Evolutionary conservation across 2,113 vertebrate species (phyloP), one percentile per base, ranked within the genome.

Genomic region (Hiodon alosoides): DNA sequence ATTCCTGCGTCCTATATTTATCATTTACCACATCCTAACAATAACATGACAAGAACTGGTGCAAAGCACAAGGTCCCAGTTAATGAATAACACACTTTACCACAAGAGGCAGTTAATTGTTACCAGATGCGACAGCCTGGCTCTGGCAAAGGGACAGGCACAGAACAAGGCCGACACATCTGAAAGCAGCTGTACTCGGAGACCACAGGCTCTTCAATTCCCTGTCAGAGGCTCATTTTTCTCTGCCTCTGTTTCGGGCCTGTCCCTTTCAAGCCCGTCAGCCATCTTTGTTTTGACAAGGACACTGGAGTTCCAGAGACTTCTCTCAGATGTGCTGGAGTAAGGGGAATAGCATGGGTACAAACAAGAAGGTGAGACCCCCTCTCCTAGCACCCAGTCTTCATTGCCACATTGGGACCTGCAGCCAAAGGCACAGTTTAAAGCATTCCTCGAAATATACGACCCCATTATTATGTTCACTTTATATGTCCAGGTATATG

Each of bases 1-100:
- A 74, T 84, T 85, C 67, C 90, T 87, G 90, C 92, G 90, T 89
- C 93, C 90, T 93, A 94, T 93, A 96, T 95, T 95, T 96, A 95
- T 96, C 93, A 95, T 96, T 96, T 94, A 97, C 95, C 96, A 98
- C 96, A 97, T 98, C 97, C 96, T 95, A 96, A 97, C 95, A 97
- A 97, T 96, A 98, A 98, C 95, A 97, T 89, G 92, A 93, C 93
- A 94, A 92, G 93, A 93, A 94, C 93, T 94, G 91, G 94, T 93
- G 93, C 94, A 96, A 94, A 97, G 95, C 94, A 96, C 93, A 93
- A 91, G 92, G 93, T 92, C 93, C 93, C 88, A 92, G 93, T 92
- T 96, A 98, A 97, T 96, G 95, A 96, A 97, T 95, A 94, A 94
- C 96, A 94, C 95, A 93, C 93, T 91, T 95, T 93, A 91, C 93